Evolutionary conservation across 2,797 vertebrate genomes (phyloP), one percentile per base, ranked within the genome.

Genomic region (Parotocinclus haroldoi): DNA sequence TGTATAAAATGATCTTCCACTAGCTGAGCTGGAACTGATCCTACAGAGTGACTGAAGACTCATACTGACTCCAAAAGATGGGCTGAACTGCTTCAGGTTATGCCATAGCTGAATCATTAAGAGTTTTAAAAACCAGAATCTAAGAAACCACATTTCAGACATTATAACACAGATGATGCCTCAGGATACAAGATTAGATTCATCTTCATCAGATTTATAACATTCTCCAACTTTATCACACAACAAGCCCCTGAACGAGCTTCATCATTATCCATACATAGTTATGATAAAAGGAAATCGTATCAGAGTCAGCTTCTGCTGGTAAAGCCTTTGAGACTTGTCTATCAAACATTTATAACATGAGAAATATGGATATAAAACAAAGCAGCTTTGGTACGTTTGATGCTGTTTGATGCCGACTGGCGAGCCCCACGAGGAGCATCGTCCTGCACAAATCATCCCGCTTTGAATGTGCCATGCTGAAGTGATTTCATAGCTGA

Each of bases 361-460:
- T 61, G 38, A 66, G 42, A 61, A 61, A 55, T 45, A 75, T 68
- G 53, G 55, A 63, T 38, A 44, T 37, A 68, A 56, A 48, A 75
- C 57, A 56, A 68, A 71, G 62, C 27, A 27, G 10, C 51, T 64
- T 36, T 50, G 50, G 59, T 36, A 17, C 37, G 62, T 61, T 60
- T 71, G 56, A 59, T 71, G 69, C 37, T 59, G 48, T 66, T 48
- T 55, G 62, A 44, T 61, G 56, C 66, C 27, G 57, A 53, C 45
- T 51, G 10, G 51, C 68, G 57, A 44, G 37, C 57, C 61, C 52
- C 57, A 38, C 10, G 63, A 61, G 69, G 39, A 61, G 17, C 51
- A 56, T 56, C 37, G 16, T 37, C 56, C 56, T 55, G 56, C 51
- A 60, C 36, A 71, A 60, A 39, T 46, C 14, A 70, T 74, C 54